Base-by-base conservation (phyloP, 2,888 invertebrate species). In the Cecidostiba fungosa region DNA sequence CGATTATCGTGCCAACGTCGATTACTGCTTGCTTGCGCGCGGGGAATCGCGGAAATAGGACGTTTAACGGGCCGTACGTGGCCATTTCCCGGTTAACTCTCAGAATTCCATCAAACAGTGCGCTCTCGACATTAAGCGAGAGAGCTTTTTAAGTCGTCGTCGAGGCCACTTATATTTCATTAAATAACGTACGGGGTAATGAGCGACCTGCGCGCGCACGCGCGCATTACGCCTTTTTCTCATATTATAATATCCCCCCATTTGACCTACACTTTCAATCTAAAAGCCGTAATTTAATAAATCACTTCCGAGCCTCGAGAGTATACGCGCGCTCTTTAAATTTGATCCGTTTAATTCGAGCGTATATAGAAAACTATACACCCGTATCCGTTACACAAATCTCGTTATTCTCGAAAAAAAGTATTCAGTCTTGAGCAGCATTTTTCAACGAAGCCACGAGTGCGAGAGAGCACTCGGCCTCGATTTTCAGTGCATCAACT, bases 1-100 rank as follows among this genome's bases (percentile, higher is more conserved):
- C 86, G 82, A 90, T 90, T 89, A 90, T 89, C 89, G 84, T 88
- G 86, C 86, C 66, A 87, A 89, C 89, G 89, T 87, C 89, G 87
- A 90, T 90, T 90, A 90, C 87, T 50, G 36, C n/a, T 10, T 85
- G 54, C 78, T 78, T 5, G 54, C 47, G 43, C 66, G 39, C 39
- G 32, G 78, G 85, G 82, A 87, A 88, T 87, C 85, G 83, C 87
- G 88, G 89, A 90, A 89, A 90, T 89, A 87, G 88, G 85, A 88
- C 83, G 87, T n/a, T 85, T 88, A 89, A 90, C 88, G 82, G 87
- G 87, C 85, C 19, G 32, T 86, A 86, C 84, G 84, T 85, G 86
- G 79, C 85, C 82, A 82, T 82, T 79, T 85, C 62, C 50, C 54
- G 43, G 74, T 32, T 72, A 80, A 82, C 72, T 86, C 82, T 79